Base-by-base conservation (phyloP, 1,140 invertebrate genomes). In the Drosophila nigrodunni region DNA sequence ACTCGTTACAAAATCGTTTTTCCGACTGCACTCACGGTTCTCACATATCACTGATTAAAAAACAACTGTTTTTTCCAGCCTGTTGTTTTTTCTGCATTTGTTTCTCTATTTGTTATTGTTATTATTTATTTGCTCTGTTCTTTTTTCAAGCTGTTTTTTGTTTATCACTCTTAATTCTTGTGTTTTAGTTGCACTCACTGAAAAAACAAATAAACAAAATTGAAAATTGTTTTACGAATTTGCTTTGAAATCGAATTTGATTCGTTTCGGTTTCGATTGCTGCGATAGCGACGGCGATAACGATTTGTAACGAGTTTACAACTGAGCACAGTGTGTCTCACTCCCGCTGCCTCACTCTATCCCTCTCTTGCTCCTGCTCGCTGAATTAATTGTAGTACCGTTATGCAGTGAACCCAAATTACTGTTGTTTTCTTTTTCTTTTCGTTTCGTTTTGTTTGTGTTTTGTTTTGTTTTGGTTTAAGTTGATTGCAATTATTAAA, bases 381-480 rank as follows among this genome's bases (percentile, higher is more conserved):
- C 9, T 10, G 50, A 21, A 43, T n/a, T 49, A 8, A 8, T 30
- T 9, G 10, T 49, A 62, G 37, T 62, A 37, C 58, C 57, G 72
- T 77, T 58, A n/a, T 43, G 52, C 58, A 72, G 60, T 72, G 68
- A 66, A 43, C 34, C 61, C 74, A 72, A 76, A 59, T 70, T 58
- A 47, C 59, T 41, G 64, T 37, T 61, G 52, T 46, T 47, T 47
- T 47, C 7, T 9, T 52, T 25, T 30, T 46, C 30, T 44, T 59
- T 43, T 30, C 25, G 18, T 21, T 21, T 46, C 44, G 18, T 21
- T 47, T 47, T 47, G 46, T 21, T 52, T 11, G 30, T 59, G 44
- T 44, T 59, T 43, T 30, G 30, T 44, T 59, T 59, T 44, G 25
- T 30, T 30, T 30, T 5, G 25, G 25, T 30, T 30, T 30, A 3